These are phyloP conservation scores for Carcinoscorpius rotundicauda DNA, from an alignment of 1,140 invertebrate genomes.

Conservation along the genomic window DNA sequence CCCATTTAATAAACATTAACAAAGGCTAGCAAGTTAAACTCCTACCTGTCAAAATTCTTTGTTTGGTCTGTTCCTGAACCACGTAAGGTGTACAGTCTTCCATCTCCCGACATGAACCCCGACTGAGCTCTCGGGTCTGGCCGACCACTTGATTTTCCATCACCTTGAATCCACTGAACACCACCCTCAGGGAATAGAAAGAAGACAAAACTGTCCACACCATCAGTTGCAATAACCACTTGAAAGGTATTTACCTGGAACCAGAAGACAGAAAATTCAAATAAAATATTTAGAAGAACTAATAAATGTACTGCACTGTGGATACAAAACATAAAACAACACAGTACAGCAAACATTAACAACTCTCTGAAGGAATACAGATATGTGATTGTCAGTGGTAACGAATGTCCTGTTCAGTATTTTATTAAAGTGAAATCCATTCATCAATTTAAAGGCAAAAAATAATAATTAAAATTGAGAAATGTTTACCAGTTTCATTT, in stretches of 20 bases:
- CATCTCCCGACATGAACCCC: constrained; percentile 73
- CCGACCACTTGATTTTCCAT: constrained; percentile 44
- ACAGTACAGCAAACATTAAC: no score
- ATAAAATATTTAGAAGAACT: neutral
- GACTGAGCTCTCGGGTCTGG: constrained; percentile 82
- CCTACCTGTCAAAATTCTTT: constrained; percentile 53
- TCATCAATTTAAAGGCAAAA: no score
- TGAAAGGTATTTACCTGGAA: constrained; percentile 62
- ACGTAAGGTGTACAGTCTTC: constrained; percentile 52
- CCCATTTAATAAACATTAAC: no score
- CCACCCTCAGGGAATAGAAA: constrained; percentile 75
- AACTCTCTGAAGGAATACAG: no score
- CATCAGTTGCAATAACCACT: constrained; percentile 67
- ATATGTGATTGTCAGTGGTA: no score
- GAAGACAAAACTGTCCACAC: constrained; percentile 63
- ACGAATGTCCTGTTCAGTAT: no score
- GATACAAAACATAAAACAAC: no score
- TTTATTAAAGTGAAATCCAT: no score
- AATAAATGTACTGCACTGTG: constrained; percentile 38
- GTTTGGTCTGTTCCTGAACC: constrained; percentile 81
- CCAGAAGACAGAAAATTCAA: constrained; percentile 7
- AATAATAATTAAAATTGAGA: no score
- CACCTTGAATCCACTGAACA: constrained; percentile 78
- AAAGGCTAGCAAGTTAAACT: no score
- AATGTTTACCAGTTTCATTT: no score